A percentile compares a stretch with the other conserved stretches of the same genome.
Evolutionary conservation across 2,888 invertebrate species (phyloP).

Genomic region (Meta bourneti): DNA sequence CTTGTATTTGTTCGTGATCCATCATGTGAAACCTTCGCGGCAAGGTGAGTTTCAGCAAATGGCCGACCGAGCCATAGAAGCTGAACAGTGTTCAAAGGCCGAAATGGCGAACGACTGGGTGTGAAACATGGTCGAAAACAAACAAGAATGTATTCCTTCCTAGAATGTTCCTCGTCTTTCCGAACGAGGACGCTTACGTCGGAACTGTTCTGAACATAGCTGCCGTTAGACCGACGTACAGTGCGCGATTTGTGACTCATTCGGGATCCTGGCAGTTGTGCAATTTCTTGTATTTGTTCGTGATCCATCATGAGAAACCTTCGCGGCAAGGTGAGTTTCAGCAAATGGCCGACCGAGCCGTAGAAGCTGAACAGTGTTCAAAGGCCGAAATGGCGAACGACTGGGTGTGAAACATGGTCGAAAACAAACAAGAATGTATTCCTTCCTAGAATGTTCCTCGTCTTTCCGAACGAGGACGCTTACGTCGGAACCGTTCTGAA

Average conservation of each 20-base stretch:
- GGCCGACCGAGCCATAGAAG: constrained; percentile 77
- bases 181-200: constrained; percentile 81
- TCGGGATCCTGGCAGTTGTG: constrained; percentile 79
- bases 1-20: constrained; percentile 80
- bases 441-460: too few species aligned
- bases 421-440: too few species aligned
- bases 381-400: constrained; percentile 6
- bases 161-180: constrained; percentile 79
- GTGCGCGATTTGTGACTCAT: constrained; percentile 79
- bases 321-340: constrained; percentile 33
- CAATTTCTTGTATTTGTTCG: constrained; percentile 80
- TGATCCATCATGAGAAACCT: constrained; percentile 79
- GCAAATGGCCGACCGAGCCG: constrained; percentile 77
- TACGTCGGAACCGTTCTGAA: constrained; percentile 80
- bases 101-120: constrained; percentile 53
- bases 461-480: constrained; percentile 81
- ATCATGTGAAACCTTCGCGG: constrained; percentile 78
- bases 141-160: too few species aligned
- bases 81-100: constrained; percentile 72
- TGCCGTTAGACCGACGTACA: constrained; percentile 79
- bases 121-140: too few species aligned
- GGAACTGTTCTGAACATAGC: constrained; percentile 79
- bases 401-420: constrained; percentile 59
- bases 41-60: constrained; percentile 63
- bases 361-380: constrained; percentile 77